Percentiles rank a stretch among this genome's conserved stretches.
These are phyloP conservation scores for Rhizoglyphus robini DNA, from an alignment of 1,140 invertebrate species.

Conservation along the genomic window DNA sequence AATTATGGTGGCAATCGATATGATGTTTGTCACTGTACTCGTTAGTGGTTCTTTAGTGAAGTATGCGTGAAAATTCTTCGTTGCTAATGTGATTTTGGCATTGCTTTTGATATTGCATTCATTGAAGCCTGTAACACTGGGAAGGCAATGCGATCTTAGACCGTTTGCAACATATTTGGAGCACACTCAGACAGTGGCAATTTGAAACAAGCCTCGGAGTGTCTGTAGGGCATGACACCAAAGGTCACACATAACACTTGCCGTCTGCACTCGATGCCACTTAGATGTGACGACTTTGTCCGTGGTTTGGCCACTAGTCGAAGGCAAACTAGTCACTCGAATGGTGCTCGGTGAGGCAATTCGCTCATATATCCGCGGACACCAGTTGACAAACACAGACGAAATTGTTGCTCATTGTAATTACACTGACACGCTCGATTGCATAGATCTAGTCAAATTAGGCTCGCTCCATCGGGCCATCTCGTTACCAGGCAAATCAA, in stretches of 20 bases:
- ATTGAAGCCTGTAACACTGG: too few species aligned
- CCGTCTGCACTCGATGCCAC: too few species aligned
- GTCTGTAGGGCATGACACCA: too few species aligned
- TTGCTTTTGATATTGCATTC: neutral
- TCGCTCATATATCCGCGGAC: neutral
- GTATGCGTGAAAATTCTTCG: constrained; percentile 15
- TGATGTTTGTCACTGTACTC: too few species aligned
- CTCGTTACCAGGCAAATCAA: too few species aligned
- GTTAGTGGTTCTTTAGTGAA: neutral
- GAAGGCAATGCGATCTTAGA: too few species aligned
- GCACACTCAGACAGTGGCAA: too few species aligned
- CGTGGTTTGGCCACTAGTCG: too few species aligned
- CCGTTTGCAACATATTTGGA: too few species aligned
- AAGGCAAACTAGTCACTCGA: neutral
- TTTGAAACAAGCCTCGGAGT: neutral
- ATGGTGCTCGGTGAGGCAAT: neutral
- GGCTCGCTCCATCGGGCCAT: neutral
- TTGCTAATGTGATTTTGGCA: neutral
- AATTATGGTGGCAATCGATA: too few species aligned
- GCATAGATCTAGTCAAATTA: neutral
- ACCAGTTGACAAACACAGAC: constrained; percentile 2
- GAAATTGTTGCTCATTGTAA: neutral
- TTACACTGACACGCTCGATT: constrained; percentile 11
- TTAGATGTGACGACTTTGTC: neutral
- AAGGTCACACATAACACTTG: too few species aligned